Base-by-base conservation (phyloP, 2,797 vertebrate species). In the Liasis olivaceus region DNA sequence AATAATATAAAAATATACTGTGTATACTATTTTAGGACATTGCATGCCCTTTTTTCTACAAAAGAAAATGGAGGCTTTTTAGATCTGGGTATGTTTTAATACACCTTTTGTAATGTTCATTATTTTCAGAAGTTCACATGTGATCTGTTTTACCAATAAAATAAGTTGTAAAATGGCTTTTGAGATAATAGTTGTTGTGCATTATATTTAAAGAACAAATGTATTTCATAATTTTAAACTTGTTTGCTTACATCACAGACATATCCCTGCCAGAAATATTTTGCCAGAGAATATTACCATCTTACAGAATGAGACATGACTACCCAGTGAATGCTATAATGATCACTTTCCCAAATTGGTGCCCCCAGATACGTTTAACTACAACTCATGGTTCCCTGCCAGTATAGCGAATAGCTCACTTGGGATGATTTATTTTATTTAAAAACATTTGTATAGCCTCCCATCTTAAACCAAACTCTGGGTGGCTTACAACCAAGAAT, bases 61-160 rank as follows among this genome's bases (percentile, higher is more conserved):
- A 95, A 96, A 97, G 97, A 97, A 98, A 97, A 94, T 95, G 91
- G 66, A 89, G 89, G 93, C 93, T 93, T 89, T 94, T 92, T 95
- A 94, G 94, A 95, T 95, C 90, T 96, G 98, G 98, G 97, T 98
- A 97, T 98, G 97, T 98, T 98, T 97, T 98, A 98, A 97, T 98
- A 98, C 85, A 95, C 98, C 97, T 94, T 95, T 92, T 86, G 92
- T 95, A 96, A 95, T 95, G 72, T 60, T 96, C 94, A 93, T 87
- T 92, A 91, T 96, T 96, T 96, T 96, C 6, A 0, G 95, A 81
- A 96, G 92, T 96, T 93, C 42, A 93, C 26, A 94, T 94, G 87
- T 91, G 95, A 94, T 91, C 87, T 92, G 59, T 88, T 87, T 97
- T 96, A 93, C 95, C 95, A 97, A 97, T 97, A 97, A 97, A 97